These are phyloP conservation scores for Diphyllodes magnificus DNA, from an alignment of 2,113 vertebrate genomes.

Conservation along the genomic window DNA sequence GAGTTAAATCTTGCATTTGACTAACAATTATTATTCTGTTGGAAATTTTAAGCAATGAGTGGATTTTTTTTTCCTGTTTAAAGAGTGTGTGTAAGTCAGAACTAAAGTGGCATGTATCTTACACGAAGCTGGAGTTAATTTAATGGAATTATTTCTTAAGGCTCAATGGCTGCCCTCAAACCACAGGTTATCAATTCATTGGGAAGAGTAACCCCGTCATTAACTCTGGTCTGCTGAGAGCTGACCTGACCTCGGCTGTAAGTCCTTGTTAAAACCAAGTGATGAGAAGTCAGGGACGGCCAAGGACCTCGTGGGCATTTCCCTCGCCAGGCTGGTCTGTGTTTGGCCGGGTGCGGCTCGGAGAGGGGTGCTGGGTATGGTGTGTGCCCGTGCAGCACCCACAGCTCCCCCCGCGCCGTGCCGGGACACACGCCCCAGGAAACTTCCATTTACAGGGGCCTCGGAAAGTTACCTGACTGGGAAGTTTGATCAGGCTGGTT, in stretches of 20 bases:
- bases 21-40: not conserved
- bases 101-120: not conserved
- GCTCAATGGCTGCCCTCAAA: not conserved
- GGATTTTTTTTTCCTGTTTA: not conserved
- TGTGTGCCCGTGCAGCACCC: not conserved
- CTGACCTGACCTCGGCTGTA: not conserved
- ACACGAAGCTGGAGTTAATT: not conserved
- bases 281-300: not conserved
- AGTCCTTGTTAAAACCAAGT: not conserved
- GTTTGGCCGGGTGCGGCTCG: not conserved
- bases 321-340: not conserved
- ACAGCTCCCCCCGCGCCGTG: not conserved
- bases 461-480: not conserved
- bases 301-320: not conserved
- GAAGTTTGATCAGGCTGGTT: not conserved
- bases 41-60: not conserved
- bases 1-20: not conserved
- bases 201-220: not conserved
- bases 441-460: too few relatives aligned
- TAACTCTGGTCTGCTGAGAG: not conserved
- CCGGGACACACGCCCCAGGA: fast-evolving
- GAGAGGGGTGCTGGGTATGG: not conserved
- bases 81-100: not conserved
- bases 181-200: not conserved
- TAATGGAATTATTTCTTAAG: not conserved